Evolutionary conservation across 2,797 vertebrate species (phyloP), one percentile per base, ranked within the genome.

Genomic region (Sebastes nivosus): DNA sequence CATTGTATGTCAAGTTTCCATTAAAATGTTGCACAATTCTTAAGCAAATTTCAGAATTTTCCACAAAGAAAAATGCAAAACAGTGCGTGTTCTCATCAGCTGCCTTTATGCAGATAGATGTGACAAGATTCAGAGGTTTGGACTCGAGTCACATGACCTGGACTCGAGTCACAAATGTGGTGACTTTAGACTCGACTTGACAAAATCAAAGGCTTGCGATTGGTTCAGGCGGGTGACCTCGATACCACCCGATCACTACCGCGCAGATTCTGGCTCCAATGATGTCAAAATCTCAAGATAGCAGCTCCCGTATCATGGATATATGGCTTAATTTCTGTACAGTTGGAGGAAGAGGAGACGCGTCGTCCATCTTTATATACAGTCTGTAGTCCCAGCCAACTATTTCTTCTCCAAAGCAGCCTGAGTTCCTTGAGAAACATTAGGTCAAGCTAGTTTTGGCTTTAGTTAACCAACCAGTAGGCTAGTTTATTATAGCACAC

Each of bases 291-390:
- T 34, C 32, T 34, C 32, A 34, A 34, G 32, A 1, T 34, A 0
- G 0, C 32, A 34, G 1, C 32, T 34, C 32, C 32, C 0, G 2
- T 36, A 36, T 36, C 34, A 1, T 0, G 34, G 34, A 36, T 36
- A 36, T 36, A 2, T 36, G 34, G 4, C 34, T 36, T 36, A 0
- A 36, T 36, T 36, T 36, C 34, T 36, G 34, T 36, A 36, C 10
- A 36, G 34, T 36, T 1, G 34, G 34, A 36, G 34, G 34, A 36
- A 36, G 34, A 12, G 34, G 34, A 36, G 34, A 36, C 1, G 10
- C 34, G 4, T 36, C 0, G 10, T 36, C 10, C 34, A 36, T 12
- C 34, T 36, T 36, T 2, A 36, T 12, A 36, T 36, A 36, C 34
- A 36, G 34, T 36, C 10, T 36, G 0, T 36, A 1, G 4, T 59